Conservation (phyloP, 2,797 vertebrate genomes). For the Margarornis squamiger region DNA sequence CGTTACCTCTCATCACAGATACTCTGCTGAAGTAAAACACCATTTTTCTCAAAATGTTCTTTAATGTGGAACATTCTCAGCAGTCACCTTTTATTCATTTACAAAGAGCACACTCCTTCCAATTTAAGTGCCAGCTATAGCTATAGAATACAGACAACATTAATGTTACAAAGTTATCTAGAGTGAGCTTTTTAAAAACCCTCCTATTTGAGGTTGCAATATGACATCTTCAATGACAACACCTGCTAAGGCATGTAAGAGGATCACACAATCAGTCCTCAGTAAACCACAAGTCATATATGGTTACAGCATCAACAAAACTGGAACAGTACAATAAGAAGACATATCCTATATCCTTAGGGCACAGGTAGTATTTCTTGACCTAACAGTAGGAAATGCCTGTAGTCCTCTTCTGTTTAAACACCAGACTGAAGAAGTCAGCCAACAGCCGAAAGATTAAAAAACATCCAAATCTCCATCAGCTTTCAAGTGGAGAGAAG, state of each 20-base stretch:
- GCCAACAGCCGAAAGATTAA: not conserved
- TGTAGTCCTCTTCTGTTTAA: not conserved
- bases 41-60: not conserved
- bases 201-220: not conserved
- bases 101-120: not conserved
- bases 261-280: not conserved
- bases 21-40: too few species aligned
- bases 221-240: not conserved
- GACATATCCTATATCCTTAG: accelerated
- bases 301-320: not conserved
- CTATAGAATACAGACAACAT: not conserved
- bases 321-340: not conserved
- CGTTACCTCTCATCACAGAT: too few species aligned
- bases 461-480: not conserved
- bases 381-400: not conserved
- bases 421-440: not conserved
- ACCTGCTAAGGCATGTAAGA: not conserved
- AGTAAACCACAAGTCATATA: not conserved
- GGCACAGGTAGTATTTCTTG: not conserved
- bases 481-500: not conserved
- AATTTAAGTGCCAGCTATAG: not conserved
- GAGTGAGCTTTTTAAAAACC: not conserved
- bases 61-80: not conserved
- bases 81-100: not conserved
- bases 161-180: not conserved